phyloP scores from a whole-genome alignment of 2,888 invertebrate species.

The Apodemia mormo region DNA sequence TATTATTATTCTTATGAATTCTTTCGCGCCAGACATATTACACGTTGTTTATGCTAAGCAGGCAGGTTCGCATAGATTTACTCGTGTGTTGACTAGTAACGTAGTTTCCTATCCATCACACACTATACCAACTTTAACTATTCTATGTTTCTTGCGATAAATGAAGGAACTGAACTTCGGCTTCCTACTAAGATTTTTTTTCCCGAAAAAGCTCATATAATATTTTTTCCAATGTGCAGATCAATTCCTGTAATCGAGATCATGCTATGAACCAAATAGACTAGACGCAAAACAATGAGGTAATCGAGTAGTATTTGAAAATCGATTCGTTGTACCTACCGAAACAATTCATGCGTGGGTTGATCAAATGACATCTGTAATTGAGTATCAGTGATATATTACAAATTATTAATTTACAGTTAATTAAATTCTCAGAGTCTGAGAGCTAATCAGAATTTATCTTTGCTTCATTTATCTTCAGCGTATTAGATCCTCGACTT shows the following conservation, averaged over 20 bases:
- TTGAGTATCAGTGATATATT: not conserved
- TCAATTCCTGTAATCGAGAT: not conserved
- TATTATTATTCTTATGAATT: too few species aligned
- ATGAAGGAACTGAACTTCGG: too few species aligned
- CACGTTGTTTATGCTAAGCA: too few species aligned
- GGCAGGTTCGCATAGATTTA: too few species aligned
- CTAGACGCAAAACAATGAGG: not conserved
- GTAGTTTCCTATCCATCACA: too few species aligned
- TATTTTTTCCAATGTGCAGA: too few species aligned
- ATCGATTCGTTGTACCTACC: not conserved
- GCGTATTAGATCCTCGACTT: not conserved
- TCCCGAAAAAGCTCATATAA: too few species aligned
- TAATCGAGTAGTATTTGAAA: not conserved
- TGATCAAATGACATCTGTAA: not conserved
- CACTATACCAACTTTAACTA: too few species aligned
- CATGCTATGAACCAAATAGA: not conserved
- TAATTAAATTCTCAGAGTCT: not conserved
- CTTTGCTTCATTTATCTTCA: not conserved
- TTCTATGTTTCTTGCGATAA: too few species aligned
- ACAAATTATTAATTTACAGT: not conserved
- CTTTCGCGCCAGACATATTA: too few species aligned
- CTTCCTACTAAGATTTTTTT: too few species aligned
- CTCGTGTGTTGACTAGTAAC: too few species aligned
- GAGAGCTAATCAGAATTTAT: not conserved
- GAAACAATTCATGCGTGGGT: not conserved